Conservation (phyloP, 2,113 vertebrate species). For the Hystrix brachyura region DNA sequence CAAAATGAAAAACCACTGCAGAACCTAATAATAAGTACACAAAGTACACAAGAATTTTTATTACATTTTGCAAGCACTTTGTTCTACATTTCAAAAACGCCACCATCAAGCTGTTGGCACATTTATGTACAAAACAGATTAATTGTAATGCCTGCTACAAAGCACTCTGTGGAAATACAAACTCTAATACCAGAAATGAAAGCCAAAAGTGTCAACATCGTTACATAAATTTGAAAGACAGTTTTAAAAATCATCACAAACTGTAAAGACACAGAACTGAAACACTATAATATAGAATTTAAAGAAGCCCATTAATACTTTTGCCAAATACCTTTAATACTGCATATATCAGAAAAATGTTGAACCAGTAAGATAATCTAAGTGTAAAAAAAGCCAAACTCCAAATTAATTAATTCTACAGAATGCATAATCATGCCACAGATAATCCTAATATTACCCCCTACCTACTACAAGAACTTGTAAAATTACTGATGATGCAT, state of each 20-base stretch:
- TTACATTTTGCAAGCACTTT: conserved; percentile 99
- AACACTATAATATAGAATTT: conserved; percentile 96
- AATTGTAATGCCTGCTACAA: conserved; percentile 97
- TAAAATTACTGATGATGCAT: conserved; percentile 95
- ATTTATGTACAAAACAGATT: conserved; percentile 99
- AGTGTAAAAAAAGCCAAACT: conserved; percentile 87
- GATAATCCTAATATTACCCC: conserved; percentile 95
- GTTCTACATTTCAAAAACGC: conserved; percentile 99
- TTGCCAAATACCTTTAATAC: conserved; percentile 93
- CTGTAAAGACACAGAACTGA: conserved; percentile 96
- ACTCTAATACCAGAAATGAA: conserved; percentile 96
- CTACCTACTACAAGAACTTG: conserved; percentile 95
- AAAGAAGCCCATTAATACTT: conserved; percentile 94
- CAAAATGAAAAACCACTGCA: conserved; percentile 64
- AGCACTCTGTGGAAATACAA: conserved; percentile 99
- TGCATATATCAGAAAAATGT: conserved; percentile 95
- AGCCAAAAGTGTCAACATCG: conserved; percentile 93
- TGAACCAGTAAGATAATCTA: conserved; percentile 92
- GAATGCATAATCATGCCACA: conserved; percentile 99
- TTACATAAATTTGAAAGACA: conserved; percentile 95
- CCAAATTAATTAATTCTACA: conserved; percentile 93
- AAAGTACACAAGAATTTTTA: conserved; percentile 99
- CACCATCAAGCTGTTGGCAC: conserved; percentile 99
- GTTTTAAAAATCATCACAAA: conserved; percentile 96
- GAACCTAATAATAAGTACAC: conserved; percentile 90